Percentiles rank a stretch among this genome's conserved stretches.
Evolutionary conservation across 2,113 vertebrate species (phyloP).

Genomic region (Anhinga anhinga): DNA sequence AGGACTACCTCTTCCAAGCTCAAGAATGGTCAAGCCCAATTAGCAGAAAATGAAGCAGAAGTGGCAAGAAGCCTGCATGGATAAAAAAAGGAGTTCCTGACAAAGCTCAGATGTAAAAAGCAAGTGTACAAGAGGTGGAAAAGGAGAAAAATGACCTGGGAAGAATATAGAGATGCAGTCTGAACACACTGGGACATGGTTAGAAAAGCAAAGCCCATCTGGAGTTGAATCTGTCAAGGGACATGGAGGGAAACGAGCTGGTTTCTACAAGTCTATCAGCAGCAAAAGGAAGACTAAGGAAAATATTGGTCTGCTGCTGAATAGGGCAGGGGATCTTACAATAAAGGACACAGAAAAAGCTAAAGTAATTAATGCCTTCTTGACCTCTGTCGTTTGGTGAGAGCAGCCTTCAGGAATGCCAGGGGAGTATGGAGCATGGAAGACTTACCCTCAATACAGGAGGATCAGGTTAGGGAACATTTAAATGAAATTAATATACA

Average conservation of each 20-base stretch:
- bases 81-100: background rate
- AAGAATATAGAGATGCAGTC: background rate
- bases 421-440: background rate
- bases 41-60: background rate
- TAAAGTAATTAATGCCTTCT: background rate
- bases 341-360: background rate
- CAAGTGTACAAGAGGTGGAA: background rate
- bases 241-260: background rate
- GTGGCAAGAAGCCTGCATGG: background rate
- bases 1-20: background rate
- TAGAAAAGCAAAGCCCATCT: background rate
- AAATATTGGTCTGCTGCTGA: background rate
- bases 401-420: background rate
- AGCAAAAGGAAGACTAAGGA: background rate
- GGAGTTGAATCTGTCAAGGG: background rate
- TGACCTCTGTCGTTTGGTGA: background rate
- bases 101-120: background rate
- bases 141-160: background rate
- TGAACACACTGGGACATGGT: background rate
- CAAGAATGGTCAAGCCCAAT: background rate
- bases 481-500: background rate
- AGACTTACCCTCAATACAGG: background rate
- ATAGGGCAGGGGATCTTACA: background rate
- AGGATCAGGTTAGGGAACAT: background rate
- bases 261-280: background rate